phyloP scores from a whole-genome alignment of 2,888 invertebrate species.

The Aradus depressus region DNA sequence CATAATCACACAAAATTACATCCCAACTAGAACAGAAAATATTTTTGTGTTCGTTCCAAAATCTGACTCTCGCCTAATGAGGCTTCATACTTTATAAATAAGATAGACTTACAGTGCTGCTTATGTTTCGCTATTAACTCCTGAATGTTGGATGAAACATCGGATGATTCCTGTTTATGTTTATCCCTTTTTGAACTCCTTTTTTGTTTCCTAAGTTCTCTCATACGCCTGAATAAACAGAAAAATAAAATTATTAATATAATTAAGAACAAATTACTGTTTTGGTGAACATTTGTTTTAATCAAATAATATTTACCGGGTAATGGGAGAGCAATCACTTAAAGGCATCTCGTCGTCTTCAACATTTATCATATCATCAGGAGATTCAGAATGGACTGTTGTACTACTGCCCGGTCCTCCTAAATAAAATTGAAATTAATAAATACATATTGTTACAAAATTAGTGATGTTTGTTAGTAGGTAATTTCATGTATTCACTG shows the following conservation, averaged over 20 bases:
- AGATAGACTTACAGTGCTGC: slow-evolving; percentile 24
- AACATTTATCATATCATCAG: slow-evolving; percentile 20
- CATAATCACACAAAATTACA: no score
- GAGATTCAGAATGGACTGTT: slow-evolving; percentile 8
- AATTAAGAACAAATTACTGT: slow-evolving; percentile 10
- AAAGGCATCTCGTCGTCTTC: slow-evolving; percentile 26
- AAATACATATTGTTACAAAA: no score
- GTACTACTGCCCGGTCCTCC: no score
- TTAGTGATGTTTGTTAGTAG: no score
- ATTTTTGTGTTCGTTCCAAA: no score
- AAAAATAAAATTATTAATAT: slow-evolving; percentile 5
- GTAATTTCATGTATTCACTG: no score
- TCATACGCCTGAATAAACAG: slow-evolving; percentile 18
- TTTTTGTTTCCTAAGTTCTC: slow-evolving; percentile 22
- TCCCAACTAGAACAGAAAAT: no score
- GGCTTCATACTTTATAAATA: no score
- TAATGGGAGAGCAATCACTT: slow-evolving; percentile 27
- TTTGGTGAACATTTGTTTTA: background rate
- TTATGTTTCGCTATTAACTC: slow-evolving; percentile 41
- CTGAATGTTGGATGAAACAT: slow-evolving; percentile 40
- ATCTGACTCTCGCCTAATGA: no score
- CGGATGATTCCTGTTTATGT: slow-evolving; percentile 23
- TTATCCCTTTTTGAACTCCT: slow-evolving; percentile 24
- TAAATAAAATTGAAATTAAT: no score
- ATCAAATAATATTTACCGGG: slow-evolving; percentile 7